Conservation (phyloP, 1,140 invertebrate genomes). For the Lucilia cuprina region DNA sequence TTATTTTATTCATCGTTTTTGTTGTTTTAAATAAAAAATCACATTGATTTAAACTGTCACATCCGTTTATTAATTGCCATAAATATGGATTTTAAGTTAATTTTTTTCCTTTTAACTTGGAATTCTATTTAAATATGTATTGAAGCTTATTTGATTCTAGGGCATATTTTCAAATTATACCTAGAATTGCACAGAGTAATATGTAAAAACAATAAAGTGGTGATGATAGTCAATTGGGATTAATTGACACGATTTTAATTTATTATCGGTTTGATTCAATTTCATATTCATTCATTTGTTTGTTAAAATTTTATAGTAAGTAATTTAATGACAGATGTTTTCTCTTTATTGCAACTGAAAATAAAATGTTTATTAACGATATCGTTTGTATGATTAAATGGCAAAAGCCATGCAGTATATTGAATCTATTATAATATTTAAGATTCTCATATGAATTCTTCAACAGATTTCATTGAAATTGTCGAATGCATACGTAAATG, state of each 20-base stretch:
- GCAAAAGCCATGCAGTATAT: too few relatives aligned
- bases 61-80: constrained; percentile 1
- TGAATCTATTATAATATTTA: too few relatives aligned
- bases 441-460: too few relatives aligned
- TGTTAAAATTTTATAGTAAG: background rate
- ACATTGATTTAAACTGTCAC: background rate
- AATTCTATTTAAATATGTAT: background rate
- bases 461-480: too few relatives aligned
- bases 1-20: too few relatives aligned
- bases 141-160: background rate
- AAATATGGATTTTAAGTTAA: background rate
- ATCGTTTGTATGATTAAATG: too few relatives aligned
- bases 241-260: constrained; percentile 22
- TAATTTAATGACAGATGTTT: background rate
- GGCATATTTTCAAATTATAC: background rate
- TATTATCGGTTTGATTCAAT: constrained; percentile 14
- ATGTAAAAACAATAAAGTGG: background rate
- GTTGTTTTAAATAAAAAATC: background rate
- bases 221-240: constrained; percentile 17
- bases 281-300: background rate
- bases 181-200: background rate
- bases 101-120: background rate
- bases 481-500: too few relatives aligned
- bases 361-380: background rate
- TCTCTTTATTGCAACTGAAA: background rate